Evolutionary conservation across 2,797 vertebrate species (phyloP).

Genomic region (Cottoperca gobio): DNA sequence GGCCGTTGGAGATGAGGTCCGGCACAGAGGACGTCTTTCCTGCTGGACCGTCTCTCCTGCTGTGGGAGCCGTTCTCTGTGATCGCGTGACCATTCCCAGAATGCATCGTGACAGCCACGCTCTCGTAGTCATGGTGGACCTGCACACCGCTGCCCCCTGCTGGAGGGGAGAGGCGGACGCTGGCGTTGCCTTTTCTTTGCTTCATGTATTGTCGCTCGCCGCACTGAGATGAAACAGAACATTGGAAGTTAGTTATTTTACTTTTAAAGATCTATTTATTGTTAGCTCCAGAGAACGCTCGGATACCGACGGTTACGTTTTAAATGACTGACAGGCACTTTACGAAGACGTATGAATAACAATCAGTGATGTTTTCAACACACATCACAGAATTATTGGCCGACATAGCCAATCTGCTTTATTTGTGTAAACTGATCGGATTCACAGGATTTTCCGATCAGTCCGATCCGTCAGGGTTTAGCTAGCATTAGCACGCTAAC

Average conservation of each 20-base stretch:
- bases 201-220: slow-evolving; percentile 88
- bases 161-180: slow-evolving; percentile 88
- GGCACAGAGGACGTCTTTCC: slow-evolving; percentile 75
- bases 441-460: no score
- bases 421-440: no score
- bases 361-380: no score
- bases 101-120: slow-evolving; percentile 89
- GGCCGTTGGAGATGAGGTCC: slow-evolving; percentile 68
- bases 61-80: slow-evolving; percentile 85
- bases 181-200: slow-evolving; percentile 87
- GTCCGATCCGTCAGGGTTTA: not conserved
- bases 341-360: no score
- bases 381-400: no score
- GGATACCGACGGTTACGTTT: no score
- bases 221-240: slow-evolving; percentile 40
- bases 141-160: slow-evolving; percentile 88
- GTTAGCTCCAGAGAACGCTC: not conserved
- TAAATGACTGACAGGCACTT: no score
- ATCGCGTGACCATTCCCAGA: slow-evolving; percentile 82
- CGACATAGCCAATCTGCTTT: no score
- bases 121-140: slow-evolving; percentile 90
- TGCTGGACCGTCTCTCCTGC: slow-evolving; percentile 81
- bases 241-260: not conserved
- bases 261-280: not conserved
- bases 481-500: not conserved